These are phyloP conservation scores for Acanthococcus lagerstroemiae DNA, from an alignment of 2,888 invertebrate genomes.

Conservation along the genomic window DNA sequence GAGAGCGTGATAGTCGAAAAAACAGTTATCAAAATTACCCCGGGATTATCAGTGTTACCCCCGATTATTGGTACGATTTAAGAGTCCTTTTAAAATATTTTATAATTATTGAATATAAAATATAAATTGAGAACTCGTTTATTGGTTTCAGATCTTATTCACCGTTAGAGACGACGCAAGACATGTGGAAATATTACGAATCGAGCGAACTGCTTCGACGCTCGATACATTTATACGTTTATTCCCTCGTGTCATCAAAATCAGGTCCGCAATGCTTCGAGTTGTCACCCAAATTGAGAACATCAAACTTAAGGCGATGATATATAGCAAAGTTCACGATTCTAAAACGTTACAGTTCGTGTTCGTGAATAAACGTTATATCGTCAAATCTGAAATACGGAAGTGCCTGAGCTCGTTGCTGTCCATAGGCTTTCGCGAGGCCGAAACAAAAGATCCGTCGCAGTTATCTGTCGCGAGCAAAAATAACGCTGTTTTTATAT, in stretches of 20 bases:
- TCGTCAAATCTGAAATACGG: conserved; percentile 1
- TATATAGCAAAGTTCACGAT: background rate
- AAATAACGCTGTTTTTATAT: background rate
- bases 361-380: conserved; percentile 14
- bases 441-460: background rate
- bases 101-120: too few relatives aligned
- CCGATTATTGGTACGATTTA: too few relatives aligned
- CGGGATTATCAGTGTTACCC: too few relatives aligned
- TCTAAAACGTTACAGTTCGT: conserved; percentile 6
- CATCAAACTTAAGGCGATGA: background rate
- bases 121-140: background rate
- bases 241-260: background rate
- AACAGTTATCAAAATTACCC: too few relatives aligned
- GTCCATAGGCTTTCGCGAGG: background rate
- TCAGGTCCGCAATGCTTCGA: background rate
- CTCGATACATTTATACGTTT: background rate
- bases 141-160: background rate
- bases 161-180: conserved; percentile 1
- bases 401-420: background rate
- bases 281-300: background rate
- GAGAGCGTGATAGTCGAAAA: too few relatives aligned
- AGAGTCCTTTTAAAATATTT: too few relatives aligned
- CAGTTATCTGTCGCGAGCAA: too few relatives aligned
- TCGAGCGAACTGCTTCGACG: background rate
- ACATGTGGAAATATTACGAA: conserved; percentile 8